Evolutionary conservation across 2,888 invertebrate genomes (phyloP), one percentile per base, ranked within the genome.

Genomic region (Amblyjoppa proteus): DNA sequence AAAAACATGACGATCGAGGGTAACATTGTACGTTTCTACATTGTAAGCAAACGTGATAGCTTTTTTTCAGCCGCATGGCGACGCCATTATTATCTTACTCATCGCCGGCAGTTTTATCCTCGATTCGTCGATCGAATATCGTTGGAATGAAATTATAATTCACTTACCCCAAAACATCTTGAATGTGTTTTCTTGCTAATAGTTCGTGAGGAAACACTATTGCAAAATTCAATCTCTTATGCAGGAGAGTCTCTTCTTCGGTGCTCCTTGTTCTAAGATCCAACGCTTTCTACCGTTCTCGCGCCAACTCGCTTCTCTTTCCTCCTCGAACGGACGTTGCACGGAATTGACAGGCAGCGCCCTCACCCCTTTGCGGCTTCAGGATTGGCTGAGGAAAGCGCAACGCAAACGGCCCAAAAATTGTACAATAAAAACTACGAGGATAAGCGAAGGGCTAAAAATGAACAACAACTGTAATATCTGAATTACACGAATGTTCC

Each of bases 141-240:
- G 73, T 64, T 53, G 13, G 13, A 28, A 75, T 49, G 9, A 64
- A 41, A 28, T 38, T 31, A 45, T 7, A 64, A 70, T 68, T 38
- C 61, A 90, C 94, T 93, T 91, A 94, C 94, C 94, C 94, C 94
- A 94, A 92, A 94, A 94, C 94, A 94, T 94, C 74, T 91, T 94
- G 89, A 83, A 73, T 81, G 75, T 61, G 87, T 87, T 69, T 88
- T 83, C 83, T 74, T 69, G 13, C 16, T 69, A 49, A 31, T 73
- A 20, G 11, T 78, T 78, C 20, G 34, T 49, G 41, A 25, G 38
- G 45, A 87, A 87, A 77, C 28, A 56, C 78, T 80, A 69, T 81
- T 66, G 56, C 9, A 20, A n/a, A 85, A 85, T 82, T 83, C 41
- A 81, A 75, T 25, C 25, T 70, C 31, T 61, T 58, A 38, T 49